Conservation (phyloP, 2,113 vertebrate species). For the Mesitornis unicolor region DNA sequence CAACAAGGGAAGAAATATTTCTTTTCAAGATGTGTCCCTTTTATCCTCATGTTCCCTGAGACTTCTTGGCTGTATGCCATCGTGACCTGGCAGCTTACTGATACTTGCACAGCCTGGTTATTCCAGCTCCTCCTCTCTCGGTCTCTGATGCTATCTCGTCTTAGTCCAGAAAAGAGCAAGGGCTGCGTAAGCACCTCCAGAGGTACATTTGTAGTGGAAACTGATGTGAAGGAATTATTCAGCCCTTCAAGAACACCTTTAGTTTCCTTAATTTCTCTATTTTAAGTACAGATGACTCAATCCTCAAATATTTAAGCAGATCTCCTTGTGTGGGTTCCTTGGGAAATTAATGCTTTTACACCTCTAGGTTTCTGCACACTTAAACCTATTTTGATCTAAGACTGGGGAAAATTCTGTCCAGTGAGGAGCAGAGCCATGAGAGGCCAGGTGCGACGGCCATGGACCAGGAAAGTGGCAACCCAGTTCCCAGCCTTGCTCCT, state of each 20-base stretch:
- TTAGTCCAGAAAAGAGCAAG: not conserved
- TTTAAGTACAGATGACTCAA: not conserved
- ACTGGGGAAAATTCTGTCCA: too few species aligned
- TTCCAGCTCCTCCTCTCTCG: not conserved
- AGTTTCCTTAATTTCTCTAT: not conserved
- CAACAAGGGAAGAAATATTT: not conserved
- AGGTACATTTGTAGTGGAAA: not conserved
- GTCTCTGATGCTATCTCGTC: not conserved
- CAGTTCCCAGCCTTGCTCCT: not conserved
- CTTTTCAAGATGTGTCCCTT: not conserved
- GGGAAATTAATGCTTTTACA: not conserved
- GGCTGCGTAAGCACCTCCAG: not conserved
- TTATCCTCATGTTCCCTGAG: not conserved
- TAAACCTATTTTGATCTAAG: not conserved
- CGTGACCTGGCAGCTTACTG: not conserved
- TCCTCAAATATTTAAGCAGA: not conserved
- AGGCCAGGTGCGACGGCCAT: not conserved
- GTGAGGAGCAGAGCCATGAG: fast-evolving
- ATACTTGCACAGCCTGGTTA: not conserved
- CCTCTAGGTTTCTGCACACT: not conserved
- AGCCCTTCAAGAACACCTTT: not conserved
- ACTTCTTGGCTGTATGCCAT: not conserved
- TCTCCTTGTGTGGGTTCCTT: not conserved
- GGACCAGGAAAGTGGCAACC: not conserved
- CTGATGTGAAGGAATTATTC: not conserved